Base-by-base conservation (phyloP, 2,888 invertebrate species). In the Nomada fucata region DNA sequence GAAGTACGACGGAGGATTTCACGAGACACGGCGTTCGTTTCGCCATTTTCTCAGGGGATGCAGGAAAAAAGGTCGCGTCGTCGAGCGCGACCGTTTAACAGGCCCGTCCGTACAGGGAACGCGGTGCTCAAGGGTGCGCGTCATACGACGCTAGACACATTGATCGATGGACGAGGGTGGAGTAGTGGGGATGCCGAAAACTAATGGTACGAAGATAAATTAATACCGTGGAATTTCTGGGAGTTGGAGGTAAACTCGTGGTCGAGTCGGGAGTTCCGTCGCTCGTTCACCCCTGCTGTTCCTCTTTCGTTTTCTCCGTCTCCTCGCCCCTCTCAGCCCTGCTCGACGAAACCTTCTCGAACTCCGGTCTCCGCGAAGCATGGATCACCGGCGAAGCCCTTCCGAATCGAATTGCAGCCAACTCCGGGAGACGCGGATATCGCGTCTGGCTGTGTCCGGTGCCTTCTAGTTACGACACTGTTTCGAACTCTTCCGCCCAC, bases 151-250 rank as follows among this genome's bases (percentile, higher is more conserved):
- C 55, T 60, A 71, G 88, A 83, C 82, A 83, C 84, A 70, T 84
- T 87, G 89, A 89, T 89, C 87, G 89, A 89, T 85, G 85, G 75
- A 84, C 69, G 87, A 70, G 75, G 81, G 64, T 26, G 20, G 42
- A 52, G 53, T 23, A 59, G 50, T 20, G 26, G 77, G 74, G 60
- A 71, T 53, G 50, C 63, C 63, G 68, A 72, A 76, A 83, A 71
- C 82, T 85, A 83, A 90, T 86, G 86, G 85, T 82, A 90, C 89
- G 89, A 90, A 90, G 90, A 90, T 90, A 89, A 90, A 90, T 90
- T 90, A 90, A 90, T 90, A 88, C 86, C 73, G 74, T 82, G 85
- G 87, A 91, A 90, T 90, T 89, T 87, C 84, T 75, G 60, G 67
- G 79, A 89, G 88, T 86, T 88, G 70, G 79, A 84, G 89, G 89